phyloP scores from a whole-genome alignment of 2,797 vertebrate genomes.

The Simalia tracyae region DNA sequence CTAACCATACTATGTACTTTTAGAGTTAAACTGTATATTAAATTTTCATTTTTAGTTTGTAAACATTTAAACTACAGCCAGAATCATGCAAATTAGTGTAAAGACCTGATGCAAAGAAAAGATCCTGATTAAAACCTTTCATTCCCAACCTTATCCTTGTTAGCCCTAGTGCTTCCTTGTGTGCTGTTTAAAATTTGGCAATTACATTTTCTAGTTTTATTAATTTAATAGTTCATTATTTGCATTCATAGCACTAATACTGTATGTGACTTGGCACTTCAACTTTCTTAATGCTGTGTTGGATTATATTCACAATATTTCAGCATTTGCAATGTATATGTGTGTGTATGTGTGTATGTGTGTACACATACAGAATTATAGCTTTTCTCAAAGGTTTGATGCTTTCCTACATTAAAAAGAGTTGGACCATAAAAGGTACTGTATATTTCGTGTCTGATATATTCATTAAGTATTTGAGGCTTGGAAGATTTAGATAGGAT shows the following conservation, averaged over 20 bases:
- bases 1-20: neutral
- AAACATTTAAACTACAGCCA: neutral
- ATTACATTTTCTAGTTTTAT: neutral
- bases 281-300: neutral
- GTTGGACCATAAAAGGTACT: neutral
- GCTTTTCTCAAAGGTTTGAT: neutral
- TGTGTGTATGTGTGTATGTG: no score
- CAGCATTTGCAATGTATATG: neutral
- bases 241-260: neutral
- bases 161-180: neutral
- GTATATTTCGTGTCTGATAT: neutral
- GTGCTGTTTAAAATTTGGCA: neutral
- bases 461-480: conserved; percentile 7
- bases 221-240: neutral
- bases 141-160: neutral
- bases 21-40: neutral
- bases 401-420: neutral
- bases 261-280: neutral
- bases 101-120: neutral
- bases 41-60: neutral
- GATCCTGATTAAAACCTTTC: neutral
- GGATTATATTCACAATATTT: neutral
- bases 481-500: neutral
- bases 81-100: neutral
- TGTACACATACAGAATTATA: neutral